phyloP scores from a whole-genome alignment of 2,113 vertebrate species.

The Girardinichthys multiradiatus region DNA sequence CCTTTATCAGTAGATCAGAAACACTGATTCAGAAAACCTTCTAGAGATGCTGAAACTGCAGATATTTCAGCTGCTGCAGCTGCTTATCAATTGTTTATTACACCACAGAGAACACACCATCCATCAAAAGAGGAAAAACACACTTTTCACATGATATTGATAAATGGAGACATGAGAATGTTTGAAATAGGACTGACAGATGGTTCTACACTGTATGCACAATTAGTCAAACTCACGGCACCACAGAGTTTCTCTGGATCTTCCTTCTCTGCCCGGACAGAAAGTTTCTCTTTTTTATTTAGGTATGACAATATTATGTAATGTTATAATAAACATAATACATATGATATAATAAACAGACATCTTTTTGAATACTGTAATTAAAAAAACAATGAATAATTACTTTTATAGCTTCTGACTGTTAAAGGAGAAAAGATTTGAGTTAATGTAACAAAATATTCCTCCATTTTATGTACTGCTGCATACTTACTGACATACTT shows the following conservation, averaged over 20 bases:
- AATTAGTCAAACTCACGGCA: conserved; percentile 22
- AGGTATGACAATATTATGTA: conserved; percentile 22
- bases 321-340: not conserved
- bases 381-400: no score
- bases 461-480: conserved; percentile 10
- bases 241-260: not conserved
- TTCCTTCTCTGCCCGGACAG: not conserved
- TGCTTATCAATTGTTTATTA: not conserved
- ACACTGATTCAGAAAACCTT: not conserved
- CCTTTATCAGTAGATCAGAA: conserved; percentile 1
- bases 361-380: no score
- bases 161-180: conserved; percentile 43
- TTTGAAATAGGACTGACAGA: conserved; percentile 27
- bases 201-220: conserved; percentile 6
- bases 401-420: conserved; percentile 2
- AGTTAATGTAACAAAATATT: conserved; percentile 4
- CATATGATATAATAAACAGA: not conserved
- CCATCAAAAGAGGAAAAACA: not conserved
- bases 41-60: conserved; percentile 4
- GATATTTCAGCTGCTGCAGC: not conserved
- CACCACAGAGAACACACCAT: not conserved
- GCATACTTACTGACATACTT: not conserved
- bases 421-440: conserved; percentile 23
- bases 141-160: conserved; percentile 31
- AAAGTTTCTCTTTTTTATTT: conserved; percentile 8